Percentiles rank a stretch among this genome's conserved stretches.
Conservation (phyloP, 2,113 vertebrate genomes). For the Tachysurus fulvidraco region DNA sequence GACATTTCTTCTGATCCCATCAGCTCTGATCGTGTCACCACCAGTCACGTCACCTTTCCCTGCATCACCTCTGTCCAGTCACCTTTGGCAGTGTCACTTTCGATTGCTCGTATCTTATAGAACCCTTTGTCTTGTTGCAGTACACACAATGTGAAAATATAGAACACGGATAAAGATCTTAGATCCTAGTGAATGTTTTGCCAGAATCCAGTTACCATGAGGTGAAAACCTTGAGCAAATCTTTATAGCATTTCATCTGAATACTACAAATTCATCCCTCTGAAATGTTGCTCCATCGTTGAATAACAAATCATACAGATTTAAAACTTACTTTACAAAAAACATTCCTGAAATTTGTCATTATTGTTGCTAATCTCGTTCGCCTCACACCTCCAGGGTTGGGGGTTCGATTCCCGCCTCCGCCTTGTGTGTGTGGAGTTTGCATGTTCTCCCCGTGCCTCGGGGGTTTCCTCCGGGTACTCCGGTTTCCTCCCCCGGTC, state of each 20-base stretch:
- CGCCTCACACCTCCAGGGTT: too few species aligned
- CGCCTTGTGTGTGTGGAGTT: too few species aligned
- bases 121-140: background rate
- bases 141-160: background rate
- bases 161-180: background rate
- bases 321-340: background rate
- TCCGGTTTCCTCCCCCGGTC: too few species aligned
- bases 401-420: too few species aligned
- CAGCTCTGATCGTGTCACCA: too few species aligned
- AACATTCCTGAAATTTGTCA: background rate
- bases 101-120: background rate
- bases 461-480: too few species aligned
- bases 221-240: background rate
- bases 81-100: background rate
- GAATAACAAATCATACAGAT: background rate
- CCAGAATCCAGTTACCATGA: background rate
- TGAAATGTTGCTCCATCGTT: background rate
- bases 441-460: too few species aligned
- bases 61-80: background rate
- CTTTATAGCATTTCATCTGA: background rate
- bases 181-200: background rate
- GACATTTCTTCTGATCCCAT: too few species aligned
- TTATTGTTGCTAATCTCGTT: too few species aligned
- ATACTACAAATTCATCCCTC: background rate
- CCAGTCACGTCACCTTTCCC: background rate